Conservation (phyloP, 2,888 invertebrate species). For the Tortrix viridana region DNA sequence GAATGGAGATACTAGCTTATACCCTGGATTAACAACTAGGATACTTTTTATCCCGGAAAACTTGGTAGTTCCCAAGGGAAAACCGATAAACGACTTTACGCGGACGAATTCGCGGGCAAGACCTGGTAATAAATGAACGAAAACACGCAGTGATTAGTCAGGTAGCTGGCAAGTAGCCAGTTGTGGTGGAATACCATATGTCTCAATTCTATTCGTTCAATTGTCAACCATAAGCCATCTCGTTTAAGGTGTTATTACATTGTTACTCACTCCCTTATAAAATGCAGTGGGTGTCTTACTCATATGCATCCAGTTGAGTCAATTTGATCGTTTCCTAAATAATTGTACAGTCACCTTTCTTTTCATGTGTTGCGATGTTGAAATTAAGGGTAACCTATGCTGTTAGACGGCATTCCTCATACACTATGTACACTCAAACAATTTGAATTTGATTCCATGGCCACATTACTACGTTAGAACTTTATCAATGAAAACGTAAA, state of each 20-base stretch:
- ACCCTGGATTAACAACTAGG: too few species aligned
- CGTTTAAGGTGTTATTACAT: background rate
- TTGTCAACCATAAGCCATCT: background rate
- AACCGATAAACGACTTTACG: too few species aligned
- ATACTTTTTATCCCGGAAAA: too few species aligned
- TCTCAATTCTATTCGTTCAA: background rate
- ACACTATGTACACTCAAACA: too few species aligned
- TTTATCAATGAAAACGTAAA: too few species aligned
- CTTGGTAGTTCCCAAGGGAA: too few species aligned
- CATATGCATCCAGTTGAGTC: constrained; percentile 12
- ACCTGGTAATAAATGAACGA: background rate
- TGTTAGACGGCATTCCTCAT: too few species aligned
- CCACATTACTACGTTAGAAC: too few species aligned
- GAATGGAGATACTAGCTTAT: too few species aligned
- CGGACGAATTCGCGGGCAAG: too few species aligned
- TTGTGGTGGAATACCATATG: background rate
- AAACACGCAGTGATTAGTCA: constrained; percentile 13
- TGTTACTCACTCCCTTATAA: background rate
- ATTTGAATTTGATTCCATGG: too few species aligned
- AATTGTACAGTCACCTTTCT: constrained; percentile 9
- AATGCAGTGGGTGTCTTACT: constrained; percentile 12
- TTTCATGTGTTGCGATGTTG: background rate
- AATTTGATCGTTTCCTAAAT: constrained; percentile 3
- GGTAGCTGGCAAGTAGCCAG: constrained; percentile 23
- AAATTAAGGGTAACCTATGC: too few species aligned